These are phyloP conservation scores for Pseudochaenichthys georgianus DNA, from an alignment of 2,797 vertebrate species.

Conservation along the genomic window DNA sequence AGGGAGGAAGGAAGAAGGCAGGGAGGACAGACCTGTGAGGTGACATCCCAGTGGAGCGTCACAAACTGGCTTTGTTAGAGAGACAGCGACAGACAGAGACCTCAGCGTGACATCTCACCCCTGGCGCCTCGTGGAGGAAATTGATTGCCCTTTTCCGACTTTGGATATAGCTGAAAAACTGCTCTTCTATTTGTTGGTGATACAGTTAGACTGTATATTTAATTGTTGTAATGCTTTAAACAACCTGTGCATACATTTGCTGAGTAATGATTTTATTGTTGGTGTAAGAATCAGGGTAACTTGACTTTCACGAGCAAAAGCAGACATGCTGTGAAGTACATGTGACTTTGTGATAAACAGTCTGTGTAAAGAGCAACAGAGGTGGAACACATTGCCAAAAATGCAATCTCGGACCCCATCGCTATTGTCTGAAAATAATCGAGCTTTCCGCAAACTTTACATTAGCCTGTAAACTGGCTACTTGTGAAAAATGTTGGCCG, in stretches of 20 bases:
- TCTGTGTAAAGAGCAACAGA: too few species aligned
- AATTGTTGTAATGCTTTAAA: neutral
- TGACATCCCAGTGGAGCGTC: slow-evolving; percentile 51
- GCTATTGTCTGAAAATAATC: too few species aligned
- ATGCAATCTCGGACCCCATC: too few species aligned
- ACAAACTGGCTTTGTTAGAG: slow-evolving; percentile 55
- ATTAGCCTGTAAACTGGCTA: too few species aligned
- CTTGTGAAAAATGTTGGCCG: too few species aligned
- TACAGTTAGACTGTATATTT: neutral
- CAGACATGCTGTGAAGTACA: neutral
- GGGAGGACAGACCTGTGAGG: slow-evolving; percentile 33
- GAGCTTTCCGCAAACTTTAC: too few species aligned
- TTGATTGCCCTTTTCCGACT: slow-evolving; percentile 32
- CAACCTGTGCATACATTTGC: neutral
- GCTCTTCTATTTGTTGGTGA: neutral
- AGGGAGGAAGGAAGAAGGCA: slow-evolving; percentile 6
- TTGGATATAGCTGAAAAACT: slow-evolving; percentile 24
- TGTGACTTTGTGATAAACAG: too few species aligned
- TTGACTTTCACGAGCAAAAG: neutral
- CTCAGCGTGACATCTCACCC: slow-evolving; percentile 46
- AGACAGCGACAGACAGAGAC: slow-evolving; percentile 56
- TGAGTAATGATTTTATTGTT: neutral
- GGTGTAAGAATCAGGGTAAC: neutral
- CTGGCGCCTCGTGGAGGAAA: slow-evolving; percentile 41
- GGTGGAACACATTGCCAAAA: too few species aligned